Base-by-base conservation (phyloP, 1,140 invertebrate species). In the Hyles vespertilio region DNA sequence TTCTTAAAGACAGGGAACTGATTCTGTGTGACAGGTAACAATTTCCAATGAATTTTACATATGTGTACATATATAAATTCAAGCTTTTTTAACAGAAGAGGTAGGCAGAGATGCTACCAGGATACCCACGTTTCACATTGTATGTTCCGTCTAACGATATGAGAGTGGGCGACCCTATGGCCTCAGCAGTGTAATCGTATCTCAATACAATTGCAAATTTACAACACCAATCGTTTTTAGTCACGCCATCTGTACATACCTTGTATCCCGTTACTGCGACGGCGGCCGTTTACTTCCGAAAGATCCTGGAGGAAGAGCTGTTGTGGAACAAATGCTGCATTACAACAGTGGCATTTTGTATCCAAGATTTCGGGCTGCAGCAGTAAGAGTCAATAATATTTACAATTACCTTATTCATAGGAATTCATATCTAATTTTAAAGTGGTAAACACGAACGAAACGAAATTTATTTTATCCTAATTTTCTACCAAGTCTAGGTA, bases 1-100 rank as follows among this genome's bases (percentile, higher is more conserved):
- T 93, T 0, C 87, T 95, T n/a, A 91, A 93, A 64, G 94, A 94
- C 67, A 89, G 92, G 61, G 93, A 93, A 32, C 90, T 94, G 50
- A 80, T 91, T 61, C 61, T 94, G 32, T 91, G 81, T 65, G 92
- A 93, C 64, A 92, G 91, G 91, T 47, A 47, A 40, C 22, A 22
- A 22, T 22, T 22, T 22, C 22, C 22, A 2, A 22, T 22, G 22
- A 22, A 22, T 22, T 22, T 22, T 22, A 22, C 44, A 45, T 8
- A 45, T 45, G n/a, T 45, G n/a, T 22, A 45, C 44, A 8, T 22
- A 22, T 22, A 22, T 22, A 22, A 22, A 22, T 22, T 22, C 22
- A 22, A 22, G 22, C 22, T 22, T 22, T 22, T 22, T 22, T 22
- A 22, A 22, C 22, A 22, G 22, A 22, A 22, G 22, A 22, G 22